phyloP scores from a whole-genome alignment of 2,113 vertebrate genomes.

The Sapayoa aenigma region DNA sequence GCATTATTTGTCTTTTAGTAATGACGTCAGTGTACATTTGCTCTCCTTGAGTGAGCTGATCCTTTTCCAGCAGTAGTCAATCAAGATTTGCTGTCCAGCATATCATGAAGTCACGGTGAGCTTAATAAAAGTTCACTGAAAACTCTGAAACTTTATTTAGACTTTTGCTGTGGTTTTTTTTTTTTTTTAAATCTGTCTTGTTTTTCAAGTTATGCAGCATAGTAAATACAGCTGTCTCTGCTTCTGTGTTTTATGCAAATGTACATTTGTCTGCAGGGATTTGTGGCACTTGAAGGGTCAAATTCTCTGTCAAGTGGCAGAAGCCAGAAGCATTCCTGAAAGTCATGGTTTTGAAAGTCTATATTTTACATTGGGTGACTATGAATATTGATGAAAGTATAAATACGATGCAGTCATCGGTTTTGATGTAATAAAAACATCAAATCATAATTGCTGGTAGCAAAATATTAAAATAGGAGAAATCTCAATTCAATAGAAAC shows the following conservation, averaged over 20 bases:
- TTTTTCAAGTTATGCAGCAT: neutral
- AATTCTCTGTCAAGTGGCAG: neutral
- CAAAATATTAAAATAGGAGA: neutral
- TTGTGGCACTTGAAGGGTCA: neutral
- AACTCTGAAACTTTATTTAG: neutral
- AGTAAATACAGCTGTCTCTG: neutral
- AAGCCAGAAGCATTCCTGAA: neutral
- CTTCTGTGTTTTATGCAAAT: neutral
- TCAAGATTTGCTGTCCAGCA: neutral
- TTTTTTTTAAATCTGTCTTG: neutral
- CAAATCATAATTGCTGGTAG: neutral
- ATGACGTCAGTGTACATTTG: neutral
- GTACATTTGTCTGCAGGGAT: neutral
- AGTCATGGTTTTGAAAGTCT: neutral
- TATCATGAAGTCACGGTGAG: neutral
- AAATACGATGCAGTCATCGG: fast-evolving
- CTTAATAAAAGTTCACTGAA: neutral
- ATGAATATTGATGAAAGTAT: neutral
- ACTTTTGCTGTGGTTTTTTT: neutral
- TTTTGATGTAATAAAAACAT: neutral
- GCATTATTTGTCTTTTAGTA: constrained; percentile 28
- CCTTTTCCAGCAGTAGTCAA: neutral
- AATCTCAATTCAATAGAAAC: neutral
- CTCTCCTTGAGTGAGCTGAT: neutral
- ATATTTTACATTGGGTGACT: neutral